phyloP scores from a whole-genome alignment of 2,113 vertebrate species.

The Gadus chalcogrammus region DNA sequence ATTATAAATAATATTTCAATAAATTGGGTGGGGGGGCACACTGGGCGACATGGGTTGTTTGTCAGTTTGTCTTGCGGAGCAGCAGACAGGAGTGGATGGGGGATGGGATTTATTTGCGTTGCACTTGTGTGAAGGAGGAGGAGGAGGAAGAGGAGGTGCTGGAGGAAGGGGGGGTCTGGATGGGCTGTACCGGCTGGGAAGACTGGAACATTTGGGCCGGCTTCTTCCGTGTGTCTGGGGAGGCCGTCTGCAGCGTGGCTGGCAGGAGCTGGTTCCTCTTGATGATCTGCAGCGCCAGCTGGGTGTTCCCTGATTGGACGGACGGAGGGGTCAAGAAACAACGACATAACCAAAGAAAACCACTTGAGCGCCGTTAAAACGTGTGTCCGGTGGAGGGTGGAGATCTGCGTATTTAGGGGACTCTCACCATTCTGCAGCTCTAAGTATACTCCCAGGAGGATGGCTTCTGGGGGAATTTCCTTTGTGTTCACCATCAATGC shows the following conservation, averaged over 20 bases:
- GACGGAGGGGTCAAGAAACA: background rate
- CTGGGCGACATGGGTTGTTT: background rate
- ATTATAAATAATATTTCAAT: constrained; percentile 37
- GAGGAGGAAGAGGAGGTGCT: constrained; percentile 74
- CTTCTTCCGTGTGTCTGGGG: constrained; percentile 85
- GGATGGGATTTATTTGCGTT: constrained; percentile 81
- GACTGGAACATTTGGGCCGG: constrained; percentile 72
- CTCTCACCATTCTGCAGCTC: constrained; percentile 91
- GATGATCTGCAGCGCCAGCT: constrained; percentile 98
- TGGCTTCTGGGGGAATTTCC: constrained; percentile 96
- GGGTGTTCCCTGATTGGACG: constrained; percentile 84
- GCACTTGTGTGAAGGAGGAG: constrained; percentile 83
- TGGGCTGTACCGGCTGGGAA: constrained; percentile 80
- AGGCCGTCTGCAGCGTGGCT: constrained; percentile 74
- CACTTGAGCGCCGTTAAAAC: background rate
- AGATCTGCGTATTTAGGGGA: too few relatives aligned
- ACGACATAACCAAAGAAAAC: background rate
- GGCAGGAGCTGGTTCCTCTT: constrained; percentile 97
- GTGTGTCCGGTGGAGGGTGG: too few relatives aligned
- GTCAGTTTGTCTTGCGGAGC: constrained; percentile 1
- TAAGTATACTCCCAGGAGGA: constrained; percentile 92
- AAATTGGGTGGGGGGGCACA: constrained; percentile 10
- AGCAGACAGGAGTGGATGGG: background rate
- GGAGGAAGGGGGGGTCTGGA: constrained; percentile 85
- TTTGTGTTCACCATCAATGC: constrained; percentile 91